Conservation (phyloP, 2,888 invertebrate species). For the Itoplectis maculator region DNA sequence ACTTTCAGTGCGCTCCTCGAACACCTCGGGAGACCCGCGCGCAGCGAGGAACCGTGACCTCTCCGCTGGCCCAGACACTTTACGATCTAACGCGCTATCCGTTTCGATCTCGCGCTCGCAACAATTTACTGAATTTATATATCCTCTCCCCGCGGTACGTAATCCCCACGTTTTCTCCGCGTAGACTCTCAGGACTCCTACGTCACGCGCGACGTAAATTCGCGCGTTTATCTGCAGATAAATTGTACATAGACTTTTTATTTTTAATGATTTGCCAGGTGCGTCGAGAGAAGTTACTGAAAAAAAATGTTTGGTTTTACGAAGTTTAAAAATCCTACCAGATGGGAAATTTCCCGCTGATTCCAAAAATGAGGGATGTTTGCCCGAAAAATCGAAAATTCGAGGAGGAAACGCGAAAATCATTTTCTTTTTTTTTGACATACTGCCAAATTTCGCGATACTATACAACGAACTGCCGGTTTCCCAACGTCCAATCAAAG, state of each 20-base stretch:
- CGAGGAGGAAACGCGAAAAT: too few relatives aligned
- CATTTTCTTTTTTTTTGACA: too few relatives aligned
- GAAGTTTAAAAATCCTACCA: too few relatives aligned
- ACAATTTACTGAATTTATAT: slow-evolving; percentile 50
- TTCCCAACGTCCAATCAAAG: too few relatives aligned
- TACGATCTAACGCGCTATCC: slow-evolving; percentile 52
- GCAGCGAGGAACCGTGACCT: slow-evolving; percentile 37
- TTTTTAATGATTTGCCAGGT: too few relatives aligned
- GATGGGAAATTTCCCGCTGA: too few relatives aligned
- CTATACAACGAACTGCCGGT: too few relatives aligned
- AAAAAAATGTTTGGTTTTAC: too few relatives aligned
- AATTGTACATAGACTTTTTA: neutral
- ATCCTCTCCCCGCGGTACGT: slow-evolving; percentile 17
- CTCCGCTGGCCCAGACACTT: slow-evolving; percentile 46
- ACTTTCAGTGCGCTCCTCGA: slow-evolving; percentile 50
- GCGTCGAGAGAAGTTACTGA: too few relatives aligned
- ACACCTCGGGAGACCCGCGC: slow-evolving; percentile 50
- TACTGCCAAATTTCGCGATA: too few relatives aligned
- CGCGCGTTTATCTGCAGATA: neutral
- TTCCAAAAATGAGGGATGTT: too few relatives aligned
- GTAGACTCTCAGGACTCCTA: neutral
- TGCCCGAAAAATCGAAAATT: too few relatives aligned
- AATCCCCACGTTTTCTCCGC: slow-evolving; percentile 11
- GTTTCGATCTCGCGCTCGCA: slow-evolving; percentile 50
- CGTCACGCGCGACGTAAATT: neutral